Evolutionary conservation across 1,140 invertebrate species (phyloP).

Genomic region (Drosophila watanabei): DNA sequence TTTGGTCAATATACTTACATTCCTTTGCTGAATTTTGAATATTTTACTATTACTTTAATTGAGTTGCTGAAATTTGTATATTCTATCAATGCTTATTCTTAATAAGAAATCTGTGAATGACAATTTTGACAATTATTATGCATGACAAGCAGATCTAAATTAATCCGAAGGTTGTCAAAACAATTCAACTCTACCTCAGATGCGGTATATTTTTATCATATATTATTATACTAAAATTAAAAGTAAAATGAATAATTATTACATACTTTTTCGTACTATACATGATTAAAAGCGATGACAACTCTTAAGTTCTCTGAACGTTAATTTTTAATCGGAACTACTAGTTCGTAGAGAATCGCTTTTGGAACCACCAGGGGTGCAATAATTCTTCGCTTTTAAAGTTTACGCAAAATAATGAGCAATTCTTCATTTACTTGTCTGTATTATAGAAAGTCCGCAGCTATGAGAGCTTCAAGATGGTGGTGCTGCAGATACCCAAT

Average conservation of each 20-base stretch:
- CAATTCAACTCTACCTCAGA: too few species aligned
- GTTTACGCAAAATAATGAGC: not conserved
- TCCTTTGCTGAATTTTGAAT: not conserved
- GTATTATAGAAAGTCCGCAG: conserved; percentile 89
- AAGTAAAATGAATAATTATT: too few species aligned
- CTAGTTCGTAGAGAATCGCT: not conserved
- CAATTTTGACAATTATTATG: too few species aligned
- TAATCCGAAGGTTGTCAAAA: too few species aligned
- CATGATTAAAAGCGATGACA: not conserved
- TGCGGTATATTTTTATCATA: too few species aligned
- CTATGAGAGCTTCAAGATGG: conserved; percentile 90
- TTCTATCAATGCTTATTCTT: too few species aligned
- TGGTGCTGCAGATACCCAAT: conserved; percentile 90
- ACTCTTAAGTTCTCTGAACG: not conserved
- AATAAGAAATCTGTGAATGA: too few species aligned
- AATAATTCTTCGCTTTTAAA: too few species aligned
- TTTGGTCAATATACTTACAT: not conserved
- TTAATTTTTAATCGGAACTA: not conserved
- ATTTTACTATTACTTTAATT: too few species aligned
- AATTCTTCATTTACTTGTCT: not conserved
- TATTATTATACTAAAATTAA: too few species aligned
- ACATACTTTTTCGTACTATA: not conserved
- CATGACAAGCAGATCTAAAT: too few species aligned
- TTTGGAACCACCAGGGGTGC: not conserved
- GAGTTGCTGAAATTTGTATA: too few species aligned